A percentile compares a stretch with the other conserved stretches of the same genome.
These are phyloP conservation scores for Aspidiotus destructor DNA, from an alignment of 2,888 invertebrate species.

Conservation along the genomic window DNA sequence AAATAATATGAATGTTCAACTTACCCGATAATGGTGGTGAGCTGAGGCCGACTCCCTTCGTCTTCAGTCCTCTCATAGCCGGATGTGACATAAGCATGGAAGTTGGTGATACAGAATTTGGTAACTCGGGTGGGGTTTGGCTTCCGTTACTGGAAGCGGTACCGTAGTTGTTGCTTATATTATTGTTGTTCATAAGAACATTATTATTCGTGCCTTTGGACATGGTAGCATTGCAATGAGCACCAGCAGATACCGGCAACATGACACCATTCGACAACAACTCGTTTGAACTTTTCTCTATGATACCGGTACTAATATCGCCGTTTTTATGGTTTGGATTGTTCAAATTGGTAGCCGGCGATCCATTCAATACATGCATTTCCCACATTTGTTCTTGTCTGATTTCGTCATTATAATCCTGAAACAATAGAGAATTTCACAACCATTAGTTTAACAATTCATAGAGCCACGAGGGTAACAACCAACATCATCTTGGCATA, in stretches of 20 bases:
- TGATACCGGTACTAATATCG: background rate
- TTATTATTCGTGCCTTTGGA: conserved; percentile 14
- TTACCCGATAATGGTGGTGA: conserved; percentile 24
- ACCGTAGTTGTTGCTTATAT: conserved; percentile 10
- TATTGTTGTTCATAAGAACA: conserved; percentile 5
- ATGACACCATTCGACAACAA: conserved; percentile 14
- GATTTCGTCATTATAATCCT: conserved; percentile 88
- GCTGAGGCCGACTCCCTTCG: conserved; percentile 22
- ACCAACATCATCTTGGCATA: too few relatives aligned
- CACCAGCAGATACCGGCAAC: conserved; percentile 5
- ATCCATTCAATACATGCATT: conserved; percentile 63
- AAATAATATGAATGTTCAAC: too few relatives aligned
- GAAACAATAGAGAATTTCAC: conserved; percentile 38
- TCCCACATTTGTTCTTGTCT: conserved; percentile 86
- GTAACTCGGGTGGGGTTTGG: conserved; percentile 36
- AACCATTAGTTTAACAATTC: too few relatives aligned
- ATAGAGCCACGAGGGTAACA: too few relatives aligned
- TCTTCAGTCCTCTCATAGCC: conserved; percentile 28
- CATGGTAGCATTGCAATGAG: background rate
- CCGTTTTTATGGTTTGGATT: conserved; percentile 7
- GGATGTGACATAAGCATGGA: conserved; percentile 33
- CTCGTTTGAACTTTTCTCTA: conserved; percentile 21
- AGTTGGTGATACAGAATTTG: conserved; percentile 28
- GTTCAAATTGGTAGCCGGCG: conserved; percentile 21
- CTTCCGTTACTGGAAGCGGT: conserved; percentile 39